Conservation (phyloP, 1,140 invertebrate species). For the Holotrichia oblita region DNA sequence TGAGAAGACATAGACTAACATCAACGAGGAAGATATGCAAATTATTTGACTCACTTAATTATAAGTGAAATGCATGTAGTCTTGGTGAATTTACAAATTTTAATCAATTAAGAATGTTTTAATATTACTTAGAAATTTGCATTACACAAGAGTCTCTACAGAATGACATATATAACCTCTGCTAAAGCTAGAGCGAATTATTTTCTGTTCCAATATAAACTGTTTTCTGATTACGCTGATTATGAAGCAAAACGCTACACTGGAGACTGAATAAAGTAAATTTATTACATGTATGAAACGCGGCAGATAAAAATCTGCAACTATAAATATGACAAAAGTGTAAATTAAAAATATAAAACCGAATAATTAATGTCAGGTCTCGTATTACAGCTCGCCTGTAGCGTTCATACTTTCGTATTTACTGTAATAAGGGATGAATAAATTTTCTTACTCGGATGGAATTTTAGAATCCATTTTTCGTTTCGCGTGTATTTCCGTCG, state of each 20-base stretch:
- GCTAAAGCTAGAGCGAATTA: neutral
- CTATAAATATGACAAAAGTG: conserved; percentile 43
- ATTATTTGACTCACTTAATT: neutral
- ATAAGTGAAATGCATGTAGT: neutral
- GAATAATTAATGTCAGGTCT: conserved; percentile 32
- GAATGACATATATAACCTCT: neutral
- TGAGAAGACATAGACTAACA: neutral
- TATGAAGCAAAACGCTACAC: conserved; percentile 11
- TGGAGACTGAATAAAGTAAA: conserved; percentile 36
- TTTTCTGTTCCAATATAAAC: neutral
- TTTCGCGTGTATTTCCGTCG: neutral
- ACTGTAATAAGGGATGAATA: conserved; percentile 27
- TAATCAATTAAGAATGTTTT: conserved; percentile 31
- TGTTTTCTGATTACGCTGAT: conserved; percentile 24
- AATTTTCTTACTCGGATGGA: conserved; percentile 26
- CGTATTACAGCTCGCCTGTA: conserved; percentile 19
- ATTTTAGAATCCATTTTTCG: conserved; percentile 27
- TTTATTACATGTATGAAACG: conserved; percentile 22
- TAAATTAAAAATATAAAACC: conserved; percentile 41
- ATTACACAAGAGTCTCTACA: neutral
- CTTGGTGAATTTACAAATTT: conserved; percentile 12
- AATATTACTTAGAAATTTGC: conserved; percentile 37
- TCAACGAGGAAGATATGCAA: neutral
- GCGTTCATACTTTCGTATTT: conserved; percentile 29
- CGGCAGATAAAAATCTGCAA: conserved; percentile 41